phyloP scores from a whole-genome alignment of 2,888 invertebrate species.

The Epinotia brunnichana region DNA sequence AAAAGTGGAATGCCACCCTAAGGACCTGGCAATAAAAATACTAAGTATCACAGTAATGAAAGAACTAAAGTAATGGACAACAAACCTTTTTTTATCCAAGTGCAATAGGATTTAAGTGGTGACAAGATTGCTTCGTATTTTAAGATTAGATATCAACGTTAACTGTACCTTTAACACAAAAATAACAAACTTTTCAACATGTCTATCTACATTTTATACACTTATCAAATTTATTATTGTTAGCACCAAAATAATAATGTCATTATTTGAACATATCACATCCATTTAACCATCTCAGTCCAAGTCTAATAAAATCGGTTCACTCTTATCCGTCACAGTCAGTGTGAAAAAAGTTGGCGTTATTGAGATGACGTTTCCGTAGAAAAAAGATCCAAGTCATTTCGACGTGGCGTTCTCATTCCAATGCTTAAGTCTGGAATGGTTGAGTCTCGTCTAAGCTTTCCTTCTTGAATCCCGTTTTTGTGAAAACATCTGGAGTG shows the following conservation, averaged over 20 bases:
- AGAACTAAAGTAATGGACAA: not conserved
- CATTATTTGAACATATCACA: not conserved
- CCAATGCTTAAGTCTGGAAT: constrained; percentile 18
- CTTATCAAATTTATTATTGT: constrained; percentile 11
- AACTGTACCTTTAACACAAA: constrained; percentile 7
- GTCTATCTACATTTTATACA: constrained; percentile 33
- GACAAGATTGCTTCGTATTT: constrained; percentile 4
- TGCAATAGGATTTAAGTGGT: not conserved
- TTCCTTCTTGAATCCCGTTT: not conserved
- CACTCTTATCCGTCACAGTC: no score
- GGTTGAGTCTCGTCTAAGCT: constrained; percentile 7
- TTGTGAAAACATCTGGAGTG: constrained; percentile 76
- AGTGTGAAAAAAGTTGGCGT: not conserved
- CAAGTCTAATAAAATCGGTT: not conserved
- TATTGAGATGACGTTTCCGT: not conserved
- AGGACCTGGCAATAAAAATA: constrained; percentile 6
- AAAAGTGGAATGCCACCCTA: no score
- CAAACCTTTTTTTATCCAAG: not conserved
- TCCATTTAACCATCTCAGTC: not conserved
- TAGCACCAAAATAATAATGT: constrained; percentile 31
- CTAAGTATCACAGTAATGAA: constrained; percentile 18
- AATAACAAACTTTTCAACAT: constrained; percentile 16
- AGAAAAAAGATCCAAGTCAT: not conserved
- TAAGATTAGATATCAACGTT: not conserved
- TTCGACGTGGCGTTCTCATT: not conserved